These are phyloP conservation scores for Trimorus sp. DNA, from an alignment of 2,888 invertebrate species.

Conservation along the genomic window DNA sequence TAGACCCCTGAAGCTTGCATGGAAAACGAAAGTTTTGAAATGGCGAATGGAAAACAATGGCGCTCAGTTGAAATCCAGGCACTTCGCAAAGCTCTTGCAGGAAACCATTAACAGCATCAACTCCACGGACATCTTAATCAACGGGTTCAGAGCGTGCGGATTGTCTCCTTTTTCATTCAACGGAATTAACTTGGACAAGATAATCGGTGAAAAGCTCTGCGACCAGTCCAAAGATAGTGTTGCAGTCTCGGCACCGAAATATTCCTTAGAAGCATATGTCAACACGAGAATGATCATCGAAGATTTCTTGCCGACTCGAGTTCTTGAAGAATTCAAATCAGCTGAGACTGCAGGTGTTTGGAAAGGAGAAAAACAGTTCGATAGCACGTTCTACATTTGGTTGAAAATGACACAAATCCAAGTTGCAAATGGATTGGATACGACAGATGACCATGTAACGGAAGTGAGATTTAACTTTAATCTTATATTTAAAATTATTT, in stretches of 20 bases:
- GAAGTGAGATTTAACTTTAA: no score
- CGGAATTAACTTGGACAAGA: conserved; percentile 36
- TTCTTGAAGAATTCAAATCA: conserved; percentile 10
- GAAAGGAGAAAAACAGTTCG: conserved; percentile 14
- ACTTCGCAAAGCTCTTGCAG: no score
- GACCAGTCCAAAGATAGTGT: background rate
- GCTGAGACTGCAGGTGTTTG: conserved; percentile 16
- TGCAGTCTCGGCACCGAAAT: background rate
- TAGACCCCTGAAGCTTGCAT: no score
- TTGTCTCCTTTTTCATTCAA: conserved; percentile 45
- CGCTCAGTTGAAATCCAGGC: no score
- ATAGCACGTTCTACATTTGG: conserved; percentile 34
- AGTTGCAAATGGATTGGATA: background rate
- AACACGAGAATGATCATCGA: conserved; percentile 4
- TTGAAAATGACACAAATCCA: conserved; percentile 23
- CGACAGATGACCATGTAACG: no score
- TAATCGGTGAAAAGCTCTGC: conserved; percentile 13
- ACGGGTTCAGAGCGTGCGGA: conserved; percentile 50
- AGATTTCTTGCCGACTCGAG: conserved; percentile 12
- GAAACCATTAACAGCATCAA: no score
- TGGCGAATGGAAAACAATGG: no score
- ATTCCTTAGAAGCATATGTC: conserved; percentile 1
- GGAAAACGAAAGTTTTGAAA: no score
- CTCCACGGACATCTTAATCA: no score
- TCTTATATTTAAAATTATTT: no score